Base-by-base conservation (phyloP, 1,140 invertebrate genomes). In the Rhizoglyphus robini region DNA sequence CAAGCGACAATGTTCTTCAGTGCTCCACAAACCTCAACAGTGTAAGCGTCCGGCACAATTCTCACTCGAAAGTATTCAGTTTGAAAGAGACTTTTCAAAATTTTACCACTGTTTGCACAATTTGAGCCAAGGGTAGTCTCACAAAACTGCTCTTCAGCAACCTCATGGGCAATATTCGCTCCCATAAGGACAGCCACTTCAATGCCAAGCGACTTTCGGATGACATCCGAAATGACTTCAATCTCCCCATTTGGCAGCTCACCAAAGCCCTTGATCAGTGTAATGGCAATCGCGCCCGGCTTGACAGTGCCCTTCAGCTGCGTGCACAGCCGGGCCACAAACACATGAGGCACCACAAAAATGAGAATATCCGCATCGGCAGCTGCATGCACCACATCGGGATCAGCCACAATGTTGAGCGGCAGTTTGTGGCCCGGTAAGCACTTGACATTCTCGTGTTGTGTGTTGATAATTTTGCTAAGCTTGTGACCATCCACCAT, bases 1-100 rank as follows among this genome's bases (percentile, higher is more conserved):
- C 93, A 93, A 11, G 94, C 96, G 1, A 99, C 96, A 71, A 99
- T 94, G 78, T 99, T 98, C 90, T 95, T n/a, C n/a, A n/a, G n/a
- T 70, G 72, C 68, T 69, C 13, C n/a, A n/a, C n/a, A n/a, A n/a
- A n/a, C n/a, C n/a, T n/a, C n/a, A n/a, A n/a, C n/a, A n/a, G n/a
- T n/a, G 11, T 11, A 30, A 57, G 88, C 86, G 78, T 99, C 96
- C 69, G 93, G 86, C 0, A 96, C 93, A 1, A 97, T 90, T 23
- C 92, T 88, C 0, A 99, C 93, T 68, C 94, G 80, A 80, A 99
- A 99, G 76, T 96, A 90, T 41, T 87, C 83, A 0, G 94, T 94
- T 75, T 99, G 90, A 73, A 99, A 90, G 63, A 97, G 78, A 72
- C 90, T 85, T 70, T 90, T 86, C 68, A 98, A 79, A 69, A 91